Evolutionary conservation across 2,888 invertebrate genomes (phyloP).

Genomic region (Polia nebulosa): DNA sequence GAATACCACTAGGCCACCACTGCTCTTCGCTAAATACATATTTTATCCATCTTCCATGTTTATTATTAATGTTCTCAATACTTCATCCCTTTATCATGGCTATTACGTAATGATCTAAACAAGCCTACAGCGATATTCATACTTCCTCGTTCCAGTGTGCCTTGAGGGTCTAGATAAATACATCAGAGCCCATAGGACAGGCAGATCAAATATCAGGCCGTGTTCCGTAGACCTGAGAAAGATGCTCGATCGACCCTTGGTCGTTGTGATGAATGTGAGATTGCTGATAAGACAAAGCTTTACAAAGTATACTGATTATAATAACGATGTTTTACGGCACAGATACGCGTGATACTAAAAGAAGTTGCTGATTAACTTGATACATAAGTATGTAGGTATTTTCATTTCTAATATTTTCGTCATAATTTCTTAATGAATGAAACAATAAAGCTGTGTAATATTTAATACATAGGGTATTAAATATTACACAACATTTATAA

Average conservation of each 20-base stretch:
- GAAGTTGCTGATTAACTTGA: neutral
- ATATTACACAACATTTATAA: no score
- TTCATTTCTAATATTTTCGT: neutral
- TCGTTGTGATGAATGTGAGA: slow-evolving; percentile 44
- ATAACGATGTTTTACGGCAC: neutral
- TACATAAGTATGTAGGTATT: neutral
- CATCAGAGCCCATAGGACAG: slow-evolving; percentile 28
- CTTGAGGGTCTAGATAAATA: slow-evolving; percentile 50
- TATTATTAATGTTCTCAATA: slow-evolving; percentile 47
- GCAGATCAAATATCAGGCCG: slow-evolving; percentile 53
- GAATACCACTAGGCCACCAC: no score
- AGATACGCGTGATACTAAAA: neutral
- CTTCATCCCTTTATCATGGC: slow-evolving; percentile 44
- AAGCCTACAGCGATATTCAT: slow-evolving; percentile 43
- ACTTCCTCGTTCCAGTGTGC: slow-evolving; percentile 46
- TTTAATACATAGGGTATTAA: neutral
- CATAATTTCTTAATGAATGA: neutral
- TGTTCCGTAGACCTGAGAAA: slow-evolving; percentile 8
- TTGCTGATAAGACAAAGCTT: slow-evolving; percentile 26
- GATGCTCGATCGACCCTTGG: slow-evolving; percentile 15
- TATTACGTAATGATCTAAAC: slow-evolving; percentile 49
- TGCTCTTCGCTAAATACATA: no score
- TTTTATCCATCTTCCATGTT: neutral
- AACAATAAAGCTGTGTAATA: neutral
- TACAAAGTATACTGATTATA: neutral